These are phyloP conservation scores for Xanthostigma xanthostigma DNA, from an alignment of 2,888 invertebrate genomes.

Conservation along the genomic window DNA sequence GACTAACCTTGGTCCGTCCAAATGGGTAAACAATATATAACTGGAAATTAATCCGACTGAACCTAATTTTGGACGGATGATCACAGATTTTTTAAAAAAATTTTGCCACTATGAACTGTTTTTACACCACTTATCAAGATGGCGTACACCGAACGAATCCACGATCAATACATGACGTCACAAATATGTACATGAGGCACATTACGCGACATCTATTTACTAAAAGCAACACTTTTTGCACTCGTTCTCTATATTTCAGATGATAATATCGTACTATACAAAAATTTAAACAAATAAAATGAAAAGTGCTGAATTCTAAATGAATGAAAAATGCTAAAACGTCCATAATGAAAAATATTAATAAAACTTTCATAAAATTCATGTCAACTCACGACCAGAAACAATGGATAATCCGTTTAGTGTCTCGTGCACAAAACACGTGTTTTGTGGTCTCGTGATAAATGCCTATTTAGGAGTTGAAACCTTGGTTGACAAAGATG, in stretches of 20 bases:
- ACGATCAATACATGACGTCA: slow-evolving; percentile 31
- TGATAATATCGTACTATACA: no score
- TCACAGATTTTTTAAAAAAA: slow-evolving; percentile 26
- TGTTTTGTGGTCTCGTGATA: no score
- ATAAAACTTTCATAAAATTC: no score
- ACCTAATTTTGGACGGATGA: slow-evolving; percentile 28
- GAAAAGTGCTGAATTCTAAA: no score
- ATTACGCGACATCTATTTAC: slow-evolving; percentile 17
- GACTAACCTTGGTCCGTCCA: slow-evolving; percentile 67
- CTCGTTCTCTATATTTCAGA: slow-evolving; percentile 14
- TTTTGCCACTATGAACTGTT: slow-evolving; percentile 24
- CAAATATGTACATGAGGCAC: slow-evolving; percentile 10
- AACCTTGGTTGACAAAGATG: no score
- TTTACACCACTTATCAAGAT: slow-evolving; percentile 31
- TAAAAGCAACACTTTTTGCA: slow-evolving; percentile 13
- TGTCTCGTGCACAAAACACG: no score
- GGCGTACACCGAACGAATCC: slow-evolving; percentile 30
- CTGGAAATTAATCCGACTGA: slow-evolving; percentile 27
- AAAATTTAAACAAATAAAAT: no score
- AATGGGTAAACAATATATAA: slow-evolving; percentile 41
- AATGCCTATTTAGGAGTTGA: no score
- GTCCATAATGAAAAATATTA: no score
- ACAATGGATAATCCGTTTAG: no score
- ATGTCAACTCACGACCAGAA: no score
- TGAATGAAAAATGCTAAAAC: no score